A percentile compares a stretch with the other conserved stretches of the same genome.
phyloP scores from a whole-genome alignment of 2,888 invertebrate species.

The Clostera curtula region DNA sequence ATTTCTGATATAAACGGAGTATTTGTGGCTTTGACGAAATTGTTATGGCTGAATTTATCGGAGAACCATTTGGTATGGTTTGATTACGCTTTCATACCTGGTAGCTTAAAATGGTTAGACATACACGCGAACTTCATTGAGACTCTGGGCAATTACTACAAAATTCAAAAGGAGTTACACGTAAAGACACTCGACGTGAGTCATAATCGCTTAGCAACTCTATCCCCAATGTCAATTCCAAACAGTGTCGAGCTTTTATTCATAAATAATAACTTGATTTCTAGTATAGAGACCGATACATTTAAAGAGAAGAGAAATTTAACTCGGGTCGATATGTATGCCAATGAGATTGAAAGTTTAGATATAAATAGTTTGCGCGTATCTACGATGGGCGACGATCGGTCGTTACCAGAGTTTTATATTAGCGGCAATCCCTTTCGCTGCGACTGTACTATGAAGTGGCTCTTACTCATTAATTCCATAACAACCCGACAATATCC shows the following conservation, averaged over 20 bases:
- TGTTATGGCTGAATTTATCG: conserved; percentile 91
- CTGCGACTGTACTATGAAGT: conserved; percentile 97
- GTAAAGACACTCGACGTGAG: conserved; percentile 92
- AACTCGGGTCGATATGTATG: conserved; percentile 91
- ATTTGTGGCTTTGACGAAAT: conserved; percentile 86
- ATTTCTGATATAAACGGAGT: conserved; percentile 93
- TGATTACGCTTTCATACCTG: conserved; percentile 93
- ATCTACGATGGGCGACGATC: conserved; percentile 79
- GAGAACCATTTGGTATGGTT: conserved; percentile 95
- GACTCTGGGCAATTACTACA: conserved; percentile 90
- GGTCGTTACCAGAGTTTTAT: conserved; percentile 89
- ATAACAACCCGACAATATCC: conserved; percentile 88
- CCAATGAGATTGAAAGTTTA: conserved; percentile 88
- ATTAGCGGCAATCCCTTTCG: conserved; percentile 94
- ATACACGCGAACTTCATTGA: conserved; percentile 93
- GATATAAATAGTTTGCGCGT: conserved; percentile 87
- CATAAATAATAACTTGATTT: conserved; percentile 92
- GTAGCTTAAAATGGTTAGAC: conserved; percentile 91
- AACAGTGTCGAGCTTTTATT: conserved; percentile 90
- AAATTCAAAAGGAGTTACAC: conserved; percentile 84
- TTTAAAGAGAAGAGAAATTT: conserved; percentile 89
- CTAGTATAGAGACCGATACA: conserved; percentile 85
- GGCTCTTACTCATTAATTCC: conserved; percentile 92
- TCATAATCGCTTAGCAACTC: conserved; percentile 88
- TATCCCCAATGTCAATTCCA: conserved; percentile 87